Evolutionary conservation across 92 coral and sea anemone species (phyloP).

Genomic region (Zoanthus gigantus): DNA sequence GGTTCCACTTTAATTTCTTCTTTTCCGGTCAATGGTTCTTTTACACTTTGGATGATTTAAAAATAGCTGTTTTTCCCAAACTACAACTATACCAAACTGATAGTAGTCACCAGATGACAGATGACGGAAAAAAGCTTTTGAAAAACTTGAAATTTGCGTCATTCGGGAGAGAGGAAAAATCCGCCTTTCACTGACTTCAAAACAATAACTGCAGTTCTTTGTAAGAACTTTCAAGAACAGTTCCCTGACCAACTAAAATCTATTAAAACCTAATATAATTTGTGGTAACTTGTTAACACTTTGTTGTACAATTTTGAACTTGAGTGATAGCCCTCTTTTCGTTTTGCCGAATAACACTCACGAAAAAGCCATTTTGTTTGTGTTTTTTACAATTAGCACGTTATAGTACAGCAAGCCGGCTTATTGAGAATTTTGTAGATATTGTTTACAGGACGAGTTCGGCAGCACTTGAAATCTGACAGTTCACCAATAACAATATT

Average conservation of each 20-base stretch:
- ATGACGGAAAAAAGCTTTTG: background rate
- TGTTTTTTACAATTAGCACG: no score
- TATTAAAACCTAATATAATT: background rate
- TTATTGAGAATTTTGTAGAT: no score
- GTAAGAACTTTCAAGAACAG: slow-evolving; percentile 1
- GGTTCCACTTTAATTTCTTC: no score
- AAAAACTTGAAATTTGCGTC: slow-evolving; percentile 1
- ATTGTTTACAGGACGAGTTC: no score
- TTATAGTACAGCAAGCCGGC: no score
- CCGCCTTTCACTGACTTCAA: no score
- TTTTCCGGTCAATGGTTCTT: background rate
- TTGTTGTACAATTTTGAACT: background rate
- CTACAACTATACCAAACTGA: background rate
- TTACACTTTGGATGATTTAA: background rate
- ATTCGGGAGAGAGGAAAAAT: background rate
- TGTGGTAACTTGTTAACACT: background rate
- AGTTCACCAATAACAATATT: no score
- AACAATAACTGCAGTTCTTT: background rate
- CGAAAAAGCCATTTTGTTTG: no score
- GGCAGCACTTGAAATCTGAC: no score
- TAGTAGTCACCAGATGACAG: background rate
- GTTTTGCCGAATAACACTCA: no score
- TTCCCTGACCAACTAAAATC: background rate
- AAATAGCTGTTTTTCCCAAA: background rate
- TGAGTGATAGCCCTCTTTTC: background rate